phyloP scores from a whole-genome alignment of 2,113 vertebrate species.

The Cynopterus brachyotis region DNA sequence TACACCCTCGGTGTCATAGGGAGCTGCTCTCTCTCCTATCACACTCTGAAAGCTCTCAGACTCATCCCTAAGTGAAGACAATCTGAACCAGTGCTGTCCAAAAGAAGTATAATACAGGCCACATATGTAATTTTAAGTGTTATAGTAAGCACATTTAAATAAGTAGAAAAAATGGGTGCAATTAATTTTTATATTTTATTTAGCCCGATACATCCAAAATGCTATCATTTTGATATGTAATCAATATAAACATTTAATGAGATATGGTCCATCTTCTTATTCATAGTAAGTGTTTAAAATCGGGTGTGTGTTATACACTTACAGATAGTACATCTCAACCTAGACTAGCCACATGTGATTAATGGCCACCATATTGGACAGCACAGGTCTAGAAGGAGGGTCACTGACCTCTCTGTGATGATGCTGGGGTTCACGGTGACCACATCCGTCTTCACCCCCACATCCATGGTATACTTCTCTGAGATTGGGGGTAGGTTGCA shows the following conservation, averaged over 20 bases:
- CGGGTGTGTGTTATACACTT: background rate
- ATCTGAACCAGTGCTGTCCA: background rate
- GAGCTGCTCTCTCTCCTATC: background rate
- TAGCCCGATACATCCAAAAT: background rate
- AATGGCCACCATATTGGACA: background rate
- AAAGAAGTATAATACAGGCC: background rate
- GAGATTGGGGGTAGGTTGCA: slow-evolving; percentile 98
- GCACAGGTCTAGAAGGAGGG: background rate
- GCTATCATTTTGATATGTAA: background rate
- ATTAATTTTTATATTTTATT: slow-evolving; percentile 15
- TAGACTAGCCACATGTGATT: background rate
- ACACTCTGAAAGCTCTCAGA: background rate
- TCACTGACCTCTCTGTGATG: slow-evolving; percentile 93
- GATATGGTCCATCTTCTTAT: background rate
- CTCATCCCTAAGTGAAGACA: background rate
- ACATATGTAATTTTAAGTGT: background rate
- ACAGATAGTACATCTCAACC: background rate
- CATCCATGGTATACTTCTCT: slow-evolving; percentile 92
- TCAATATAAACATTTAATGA: background rate
- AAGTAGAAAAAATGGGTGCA: background rate
- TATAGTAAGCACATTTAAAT: background rate
- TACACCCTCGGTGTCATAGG: too few species aligned
- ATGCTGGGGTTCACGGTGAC: slow-evolving; percentile 99
- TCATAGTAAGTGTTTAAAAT: background rate
- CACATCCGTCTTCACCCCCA: slow-evolving; percentile 95